Conservation (phyloP, 2,797 vertebrate species). For the Arrhamphus sclerolepis region DNA sequence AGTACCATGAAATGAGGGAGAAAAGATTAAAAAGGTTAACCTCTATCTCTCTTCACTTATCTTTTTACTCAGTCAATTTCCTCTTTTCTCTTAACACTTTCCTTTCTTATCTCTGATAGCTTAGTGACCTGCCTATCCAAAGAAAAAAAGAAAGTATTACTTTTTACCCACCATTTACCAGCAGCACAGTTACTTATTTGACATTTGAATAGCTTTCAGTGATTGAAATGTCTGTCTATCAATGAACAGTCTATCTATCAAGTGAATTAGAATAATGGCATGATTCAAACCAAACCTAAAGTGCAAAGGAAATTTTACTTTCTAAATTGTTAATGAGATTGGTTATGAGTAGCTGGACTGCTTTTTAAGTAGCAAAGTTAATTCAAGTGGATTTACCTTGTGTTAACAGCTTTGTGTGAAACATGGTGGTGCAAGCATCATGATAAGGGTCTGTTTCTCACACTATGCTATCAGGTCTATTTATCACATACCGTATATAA, state of each 20-base stretch:
- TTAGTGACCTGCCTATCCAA: constrained; percentile 28
- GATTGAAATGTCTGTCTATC: constrained; percentile 33
- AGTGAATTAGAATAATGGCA: neutral
- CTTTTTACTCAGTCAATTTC: constrained; percentile 52
- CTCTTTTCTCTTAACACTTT: constrained; percentile 40
- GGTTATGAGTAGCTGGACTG: neutral
- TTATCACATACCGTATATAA: too few species aligned
- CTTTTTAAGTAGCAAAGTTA: neutral
- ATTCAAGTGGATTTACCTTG: too few species aligned
- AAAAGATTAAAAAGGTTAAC: constrained; percentile 59
- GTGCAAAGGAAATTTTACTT: neutral
- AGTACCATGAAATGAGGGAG: constrained; percentile 53
- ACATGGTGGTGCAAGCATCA: too few species aligned
- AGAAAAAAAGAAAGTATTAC: constrained; percentile 28
- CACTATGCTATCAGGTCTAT: too few species aligned
- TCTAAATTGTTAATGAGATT: neutral
- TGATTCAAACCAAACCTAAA: too few species aligned
- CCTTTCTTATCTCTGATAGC: constrained; percentile 38
- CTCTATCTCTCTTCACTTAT: constrained; percentile 60
- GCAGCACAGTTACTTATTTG: constrained; percentile 42
- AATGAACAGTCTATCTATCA: constrained; percentile 29
- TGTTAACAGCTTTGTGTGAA: too few species aligned
- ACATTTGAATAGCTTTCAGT: constrained; percentile 34
- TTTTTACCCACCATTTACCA: constrained; percentile 28
- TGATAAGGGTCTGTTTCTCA: too few species aligned